Percentiles rank a stretch among this genome's conserved stretches.
phyloP scores from a whole-genome alignment of 2,797 vertebrate genomes.

The Diglossa cyanea region DNA sequence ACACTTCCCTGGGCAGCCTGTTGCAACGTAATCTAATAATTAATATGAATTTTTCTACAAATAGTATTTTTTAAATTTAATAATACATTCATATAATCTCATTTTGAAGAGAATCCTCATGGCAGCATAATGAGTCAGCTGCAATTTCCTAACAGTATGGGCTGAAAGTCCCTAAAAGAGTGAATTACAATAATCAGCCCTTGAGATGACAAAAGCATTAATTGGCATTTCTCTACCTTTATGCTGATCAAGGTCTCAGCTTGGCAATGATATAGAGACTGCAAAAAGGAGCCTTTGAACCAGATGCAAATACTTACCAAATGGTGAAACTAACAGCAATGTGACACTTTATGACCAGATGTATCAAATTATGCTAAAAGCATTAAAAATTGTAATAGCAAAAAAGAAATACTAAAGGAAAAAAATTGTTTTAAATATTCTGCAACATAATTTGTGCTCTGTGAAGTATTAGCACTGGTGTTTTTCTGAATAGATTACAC shows the following conservation, averaged over 20 bases:
- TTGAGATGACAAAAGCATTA: conserved; percentile 71
- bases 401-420: not conserved
- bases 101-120: conserved; percentile 53
- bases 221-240: conserved; percentile 66
- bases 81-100: conserved; percentile 51
- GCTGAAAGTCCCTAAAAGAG: conserved; percentile 53
- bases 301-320: conserved; percentile 55
- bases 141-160: conserved; percentile 48
- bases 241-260: conserved; percentile 57
- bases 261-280: conserved; percentile 44
- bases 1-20: not conserved
- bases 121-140: conserved; percentile 51
- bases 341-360: not conserved
- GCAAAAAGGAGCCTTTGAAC: conserved; percentile 56
- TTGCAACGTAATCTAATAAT: not conserved
- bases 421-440: not conserved
- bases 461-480: not conserved
- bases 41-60: not conserved
- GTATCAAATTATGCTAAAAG: not conserved
- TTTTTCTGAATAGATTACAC: conserved; percentile 6
- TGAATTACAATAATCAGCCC: conserved; percentile 73
- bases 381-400: not conserved
- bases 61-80: not conserved
- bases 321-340: conserved; percentile 49
- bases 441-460: not conserved